Conservation (phyloP, 2,113 vertebrate genomes). For the Oxygymnocypris stewartii region DNA sequence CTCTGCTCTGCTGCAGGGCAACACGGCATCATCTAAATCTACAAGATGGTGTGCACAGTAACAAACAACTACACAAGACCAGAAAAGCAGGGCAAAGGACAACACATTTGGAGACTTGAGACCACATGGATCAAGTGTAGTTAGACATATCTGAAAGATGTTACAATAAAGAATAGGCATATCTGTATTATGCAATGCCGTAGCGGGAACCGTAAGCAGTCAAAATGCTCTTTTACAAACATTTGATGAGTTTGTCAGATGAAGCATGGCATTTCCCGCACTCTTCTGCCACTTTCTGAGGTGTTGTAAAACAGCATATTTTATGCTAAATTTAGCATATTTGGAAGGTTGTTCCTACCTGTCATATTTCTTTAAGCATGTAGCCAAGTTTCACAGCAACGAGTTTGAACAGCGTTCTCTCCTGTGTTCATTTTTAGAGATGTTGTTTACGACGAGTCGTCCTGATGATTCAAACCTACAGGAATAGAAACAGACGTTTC, state of each 20-base stretch:
- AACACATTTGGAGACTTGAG: conserved; percentile 40
- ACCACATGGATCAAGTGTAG: conserved; percentile 4
- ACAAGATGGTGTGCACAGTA: conserved; percentile 27
- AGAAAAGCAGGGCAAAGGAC: conserved; percentile 17
- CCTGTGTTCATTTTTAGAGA: conserved; percentile 19
- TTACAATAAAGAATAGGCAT: neutral
- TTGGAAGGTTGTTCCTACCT: conserved; percentile 36
- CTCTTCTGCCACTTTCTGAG: conserved; percentile 28
- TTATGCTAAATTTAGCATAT: conserved; percentile 1
- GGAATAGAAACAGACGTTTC: neutral
- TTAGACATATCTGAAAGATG: neutral
- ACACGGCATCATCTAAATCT: conserved; percentile 22
- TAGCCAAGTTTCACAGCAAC: neutral
- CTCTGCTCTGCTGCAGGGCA: conserved; percentile 7
- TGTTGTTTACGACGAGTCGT: neutral
- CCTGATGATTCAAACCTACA: conserved; percentile 12
- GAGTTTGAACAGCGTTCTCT: conserved; percentile 8
- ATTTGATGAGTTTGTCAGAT: neutral
- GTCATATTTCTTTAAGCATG: conserved; percentile 36
- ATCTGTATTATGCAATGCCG: neutral
- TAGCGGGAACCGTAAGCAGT: neutral
- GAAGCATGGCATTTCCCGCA: neutral
- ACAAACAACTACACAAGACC: conserved; percentile 4
- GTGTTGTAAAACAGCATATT: conserved; percentile 25
- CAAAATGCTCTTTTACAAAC: neutral